Evolutionary conservation across 2,797 vertebrate species (phyloP).

Genomic region (Argyrosomus regius): DNA sequence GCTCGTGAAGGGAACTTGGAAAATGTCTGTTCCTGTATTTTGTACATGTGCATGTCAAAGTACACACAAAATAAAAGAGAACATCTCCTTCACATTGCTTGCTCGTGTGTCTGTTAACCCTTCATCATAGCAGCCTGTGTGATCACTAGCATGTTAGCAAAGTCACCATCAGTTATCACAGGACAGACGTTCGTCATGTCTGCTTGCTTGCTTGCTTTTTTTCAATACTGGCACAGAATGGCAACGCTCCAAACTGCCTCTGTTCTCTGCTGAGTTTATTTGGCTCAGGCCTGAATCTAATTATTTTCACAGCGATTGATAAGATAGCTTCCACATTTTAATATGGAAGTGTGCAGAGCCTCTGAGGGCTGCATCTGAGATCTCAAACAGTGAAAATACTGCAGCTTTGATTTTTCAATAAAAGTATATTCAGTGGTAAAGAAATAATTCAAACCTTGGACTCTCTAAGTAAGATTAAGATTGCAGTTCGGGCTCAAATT

Average conservation of each 20-base stretch:
- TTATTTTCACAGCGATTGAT: slow-evolving; percentile 59
- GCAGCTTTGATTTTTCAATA: slow-evolving; percentile 19
- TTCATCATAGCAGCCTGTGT: neutral
- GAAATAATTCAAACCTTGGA: slow-evolving; percentile 3
- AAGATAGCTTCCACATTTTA: slow-evolving; percentile 40
- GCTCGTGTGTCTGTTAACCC: slow-evolving; percentile 10
- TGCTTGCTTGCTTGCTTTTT: slow-evolving; percentile 15
- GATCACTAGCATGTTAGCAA: slow-evolving; percentile 16
- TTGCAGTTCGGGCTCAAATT: neutral
- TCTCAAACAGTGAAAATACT: slow-evolving; percentile 8
- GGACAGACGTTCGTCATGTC: slow-evolving; percentile 10
- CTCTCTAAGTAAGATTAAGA: neutral
- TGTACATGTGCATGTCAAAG: neutral
- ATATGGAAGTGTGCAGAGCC: slow-evolving; percentile 4
- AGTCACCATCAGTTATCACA: slow-evolving; percentile 33
- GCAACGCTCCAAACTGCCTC: slow-evolving; percentile 23
- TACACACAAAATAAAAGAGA: slow-evolving; percentile 17
- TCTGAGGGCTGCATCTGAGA: slow-evolving; percentile 9
- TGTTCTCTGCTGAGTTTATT: slow-evolving; percentile 38
- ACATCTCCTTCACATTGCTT: neutral
- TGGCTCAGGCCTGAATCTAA: slow-evolving; percentile 44
- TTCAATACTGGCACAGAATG: slow-evolving; percentile 29
- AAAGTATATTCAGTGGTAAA: neutral
- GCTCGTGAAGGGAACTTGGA: neutral
- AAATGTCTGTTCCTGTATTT: slow-evolving; percentile 8